Evolutionary conservation across 2,113 vertebrate species (phyloP), one percentile per base, ranked within the genome.

Genomic region (Archocentrus centrarchus): DNA sequence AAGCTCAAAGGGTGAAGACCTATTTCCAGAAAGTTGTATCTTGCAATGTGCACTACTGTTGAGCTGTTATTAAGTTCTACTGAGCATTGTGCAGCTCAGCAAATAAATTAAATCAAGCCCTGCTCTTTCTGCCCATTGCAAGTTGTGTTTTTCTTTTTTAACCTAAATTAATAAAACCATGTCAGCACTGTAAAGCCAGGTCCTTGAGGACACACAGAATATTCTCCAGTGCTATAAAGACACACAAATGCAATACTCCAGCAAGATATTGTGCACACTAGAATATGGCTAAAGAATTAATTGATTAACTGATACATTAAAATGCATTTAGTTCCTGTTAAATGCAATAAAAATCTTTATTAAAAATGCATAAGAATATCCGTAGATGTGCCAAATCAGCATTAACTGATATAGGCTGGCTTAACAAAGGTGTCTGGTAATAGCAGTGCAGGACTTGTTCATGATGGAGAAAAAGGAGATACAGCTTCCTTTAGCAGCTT

Each of bases 1-100:
- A 66, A 79, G 85, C 88, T 86, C 66, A 32, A 84, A 80, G 82
- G 75, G 59, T 64, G 63, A 88, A 81, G 82, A 75, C 84, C 85
- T 84, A 47, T 77, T 27, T 78, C 83, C 57, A n/a, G 53, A 79
- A 80, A 24, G 62, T 60, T 85, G 70, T 76, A 59, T 63, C 77
- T 81, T 17, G 70, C 79, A 30, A 53, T 41, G 41, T 70, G 79
- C 70, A 20, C 83, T 85, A n/a, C 62, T 66, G 79, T 86, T 85
- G 59, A 86, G 84, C 80, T 7, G 37, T 82, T 91, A 82, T 82
- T 20, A 62, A 35, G 85, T 92, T 88, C 76, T 44, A 76, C 70
- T 78, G 79, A 82, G 80, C 30, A 5, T 20, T 85, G 53, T 88
- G 59, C 53, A 32, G 75, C 64, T 83, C 32, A 61, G 58, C 59